A percentile compares a stretch with the other conserved stretches of the same genome.
Conservation (phyloP, 2,113 vertebrate genomes). For the Rhinoderma darwinii region DNA sequence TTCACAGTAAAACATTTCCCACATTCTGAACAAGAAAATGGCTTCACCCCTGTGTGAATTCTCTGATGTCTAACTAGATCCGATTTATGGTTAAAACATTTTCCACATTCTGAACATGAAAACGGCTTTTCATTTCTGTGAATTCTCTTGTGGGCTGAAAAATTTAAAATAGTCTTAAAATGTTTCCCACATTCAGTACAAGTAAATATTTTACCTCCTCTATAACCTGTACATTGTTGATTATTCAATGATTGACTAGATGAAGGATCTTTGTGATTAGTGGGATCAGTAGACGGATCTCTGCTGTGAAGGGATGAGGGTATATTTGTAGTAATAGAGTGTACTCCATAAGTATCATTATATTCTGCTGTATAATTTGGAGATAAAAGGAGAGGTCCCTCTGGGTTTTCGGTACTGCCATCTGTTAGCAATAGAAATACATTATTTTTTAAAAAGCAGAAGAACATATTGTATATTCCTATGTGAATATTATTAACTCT, state of each 20-base stretch:
- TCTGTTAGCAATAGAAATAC: not conserved
- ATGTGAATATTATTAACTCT: not conserved
- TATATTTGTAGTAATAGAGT: not conserved
- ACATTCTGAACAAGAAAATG: not conserved
- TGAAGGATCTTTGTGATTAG: not conserved
- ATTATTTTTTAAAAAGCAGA: not conserved
- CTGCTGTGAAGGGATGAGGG: not conserved
- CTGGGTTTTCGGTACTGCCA: not conserved
- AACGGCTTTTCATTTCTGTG: not conserved
- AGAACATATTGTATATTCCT: not conserved
- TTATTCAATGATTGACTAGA: not conserved
- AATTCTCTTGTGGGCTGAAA: not conserved
- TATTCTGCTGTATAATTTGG: not conserved
- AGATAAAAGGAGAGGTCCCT: not conserved
- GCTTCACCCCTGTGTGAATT: conserved; percentile 5
- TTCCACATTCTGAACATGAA: not conserved
- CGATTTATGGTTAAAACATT: not conserved
- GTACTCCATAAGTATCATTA: not conserved
- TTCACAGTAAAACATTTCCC: not conserved
- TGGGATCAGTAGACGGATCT: not conserved
- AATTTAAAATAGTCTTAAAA: not conserved
- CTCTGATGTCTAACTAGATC: conserved; percentile 1
- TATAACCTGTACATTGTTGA: not conserved
- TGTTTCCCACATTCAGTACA: conserved; percentile 19
- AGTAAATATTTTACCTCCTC: not conserved